A percentile compares a stretch with the other conserved stretches of the same genome.
phyloP scores from a whole-genome alignment of 1,140 invertebrate genomes.

The Rhyzopertha dominica region DNA sequence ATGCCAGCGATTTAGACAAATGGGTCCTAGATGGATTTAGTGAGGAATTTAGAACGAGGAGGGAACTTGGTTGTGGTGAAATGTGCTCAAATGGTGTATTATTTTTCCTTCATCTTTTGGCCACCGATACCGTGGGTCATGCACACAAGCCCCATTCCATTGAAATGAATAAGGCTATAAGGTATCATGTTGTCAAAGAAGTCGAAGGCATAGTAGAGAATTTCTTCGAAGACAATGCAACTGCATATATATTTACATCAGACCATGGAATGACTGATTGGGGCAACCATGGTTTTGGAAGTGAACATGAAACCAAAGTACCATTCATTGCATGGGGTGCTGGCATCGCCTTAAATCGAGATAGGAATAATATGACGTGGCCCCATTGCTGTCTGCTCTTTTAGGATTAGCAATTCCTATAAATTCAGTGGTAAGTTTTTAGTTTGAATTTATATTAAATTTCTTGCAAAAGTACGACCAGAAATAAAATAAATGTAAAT shows the following conservation, averaged over 20 bases:
- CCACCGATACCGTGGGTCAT: slow-evolving; percentile 93
- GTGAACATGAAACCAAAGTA: slow-evolving; percentile 86
- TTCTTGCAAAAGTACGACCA: no score
- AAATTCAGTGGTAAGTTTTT: slow-evolving; percentile 84
- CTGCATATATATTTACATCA: slow-evolving; percentile 87
- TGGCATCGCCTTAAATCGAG: slow-evolving; percentile 55
- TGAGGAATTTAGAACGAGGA: slow-evolving; percentile 48
- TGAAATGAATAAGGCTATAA: slow-evolving; percentile 17
- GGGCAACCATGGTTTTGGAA: slow-evolving; percentile 94
- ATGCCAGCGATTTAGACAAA: slow-evolving; percentile 68
- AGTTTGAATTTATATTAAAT: no score
- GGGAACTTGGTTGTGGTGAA: slow-evolving; percentile 21
- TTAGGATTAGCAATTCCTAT: slow-evolving; percentile 82
- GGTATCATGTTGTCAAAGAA: slow-evolving; percentile 54
- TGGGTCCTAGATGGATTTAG: slow-evolving; percentile 72
- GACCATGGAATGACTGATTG: slow-evolving; percentile 99
- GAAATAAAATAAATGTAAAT: no score
- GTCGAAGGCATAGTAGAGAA: slow-evolving; percentile 69
- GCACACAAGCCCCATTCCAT: slow-evolving; percentile 83
- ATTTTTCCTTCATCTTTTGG: slow-evolving; percentile 91
- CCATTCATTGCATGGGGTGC: slow-evolving; percentile 93
- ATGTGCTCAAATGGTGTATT: slow-evolving; percentile 59
- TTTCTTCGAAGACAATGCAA: slow-evolving; percentile 67
- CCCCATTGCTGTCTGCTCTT: slow-evolving; percentile 81
- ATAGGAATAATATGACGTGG: slow-evolving; percentile 69